Evolutionary conservation across 1,140 invertebrate genomes (phyloP).

Genomic region (Formica selysi): DNA sequence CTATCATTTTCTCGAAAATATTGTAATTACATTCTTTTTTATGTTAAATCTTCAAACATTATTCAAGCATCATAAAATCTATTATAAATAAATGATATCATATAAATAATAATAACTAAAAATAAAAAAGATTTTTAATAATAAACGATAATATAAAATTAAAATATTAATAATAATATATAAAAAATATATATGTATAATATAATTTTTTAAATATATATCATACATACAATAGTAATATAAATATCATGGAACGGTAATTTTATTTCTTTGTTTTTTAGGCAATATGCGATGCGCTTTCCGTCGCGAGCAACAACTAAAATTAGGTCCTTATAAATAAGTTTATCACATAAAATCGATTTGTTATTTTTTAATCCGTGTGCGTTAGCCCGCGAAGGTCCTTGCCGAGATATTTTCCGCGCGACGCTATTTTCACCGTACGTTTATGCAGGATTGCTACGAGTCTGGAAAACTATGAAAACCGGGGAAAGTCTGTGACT

Average conservation of each 20-base stretch:
- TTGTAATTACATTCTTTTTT: not conserved
- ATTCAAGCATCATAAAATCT: not conserved
- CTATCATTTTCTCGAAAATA: not conserved
- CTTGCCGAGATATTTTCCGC: conserved; percentile 50
- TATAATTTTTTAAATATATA: not conserved
- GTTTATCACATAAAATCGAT: conserved; percentile 45
- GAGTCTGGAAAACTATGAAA: conserved; percentile 31
- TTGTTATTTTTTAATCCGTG: conserved; percentile 55
- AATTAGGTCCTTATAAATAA: conserved; percentile 55
- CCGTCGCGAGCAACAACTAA: conserved; percentile 15
- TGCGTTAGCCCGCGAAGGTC: conserved; percentile 55
- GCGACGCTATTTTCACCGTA: conserved; percentile 53
- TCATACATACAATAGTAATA: not conserved
- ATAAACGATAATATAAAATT: not conserved
- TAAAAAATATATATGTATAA: not conserved
- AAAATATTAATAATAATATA: not conserved
- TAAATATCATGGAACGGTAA: not conserved
- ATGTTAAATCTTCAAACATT: not conserved
- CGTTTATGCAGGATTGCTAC: conserved; percentile 43
- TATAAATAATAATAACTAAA: conserved; percentile 8
- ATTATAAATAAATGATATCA: not conserved
- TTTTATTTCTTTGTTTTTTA: not conserved
- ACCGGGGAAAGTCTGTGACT: not conserved
- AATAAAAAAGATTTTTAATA: not conserved
- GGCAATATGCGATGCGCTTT: conserved; percentile 17